Evolutionary conservation across 2,797 vertebrate species (phyloP), one percentile per base, ranked within the genome.

Genomic region (Alectoris magna): DNA sequence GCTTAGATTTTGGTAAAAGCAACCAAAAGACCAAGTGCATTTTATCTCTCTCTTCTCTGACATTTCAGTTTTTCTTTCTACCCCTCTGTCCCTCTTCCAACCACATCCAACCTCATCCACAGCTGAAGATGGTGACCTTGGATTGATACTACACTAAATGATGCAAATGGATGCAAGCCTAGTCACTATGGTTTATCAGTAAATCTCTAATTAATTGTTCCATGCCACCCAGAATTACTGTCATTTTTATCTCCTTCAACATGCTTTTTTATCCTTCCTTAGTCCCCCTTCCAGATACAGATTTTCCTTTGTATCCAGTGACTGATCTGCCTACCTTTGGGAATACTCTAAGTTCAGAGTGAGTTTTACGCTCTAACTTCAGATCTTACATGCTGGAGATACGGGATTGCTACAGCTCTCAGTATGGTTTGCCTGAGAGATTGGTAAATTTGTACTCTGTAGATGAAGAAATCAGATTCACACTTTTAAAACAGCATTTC

Each of bases 261-360:
- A 48, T 80, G 85, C 19, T 38, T 81, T 95, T 84, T 77, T 34
- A 69, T 85, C 15, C 18, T 69, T 92, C 87, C 80, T 49, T 51
- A 84, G 29, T 78, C 7, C 38, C 4, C 15, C 15, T 75, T 88
- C 44, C 53, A 94, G 73, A 68, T 34, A 38, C 38, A 76, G 44
- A 36, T 92, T 94, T 91, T 78, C 67, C 36, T 96, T 77, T 87
- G 49, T 87, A 91, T 94, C 39, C 69, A 80, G 34, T 11, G 17
- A 87, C 63, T 72, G 72, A 93, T 85, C 39, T 83, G 63, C 31
- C 39, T 87, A 68, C 70, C 67, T 95, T 78, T 91, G 80, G 83
- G 77, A 53, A 85, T 93, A 86, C 89, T 88, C 51, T 55, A 88
- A 90, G 70, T 93, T 91, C 88, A 93, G 87, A 93, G 74, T 34